phyloP scores from a whole-genome alignment of 2,888 invertebrate genomes.

The Xiphydria camelus region DNA sequence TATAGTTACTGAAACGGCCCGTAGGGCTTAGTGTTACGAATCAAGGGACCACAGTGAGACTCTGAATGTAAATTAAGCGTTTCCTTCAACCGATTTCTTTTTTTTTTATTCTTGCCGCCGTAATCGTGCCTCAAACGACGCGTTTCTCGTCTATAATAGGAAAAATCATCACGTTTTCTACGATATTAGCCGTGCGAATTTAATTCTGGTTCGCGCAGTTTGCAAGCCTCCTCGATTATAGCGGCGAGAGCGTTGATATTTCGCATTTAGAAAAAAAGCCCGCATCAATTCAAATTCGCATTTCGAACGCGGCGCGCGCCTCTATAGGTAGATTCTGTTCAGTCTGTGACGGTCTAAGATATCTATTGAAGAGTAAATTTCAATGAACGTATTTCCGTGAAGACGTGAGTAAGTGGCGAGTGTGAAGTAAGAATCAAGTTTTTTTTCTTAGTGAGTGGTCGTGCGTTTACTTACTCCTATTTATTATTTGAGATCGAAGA shows the following conservation, averaged over 20 bases:
- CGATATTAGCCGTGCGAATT: background rate
- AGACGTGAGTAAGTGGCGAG: slow-evolving; percentile 11
- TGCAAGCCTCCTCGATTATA: too few relatives aligned
- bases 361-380: slow-evolving; percentile 8
- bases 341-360: slow-evolving; percentile 12
- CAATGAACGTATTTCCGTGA: slow-evolving; percentile 4
- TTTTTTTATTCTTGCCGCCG: background rate
- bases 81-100: background rate
- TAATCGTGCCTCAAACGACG: background rate
- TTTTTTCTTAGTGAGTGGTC: slow-evolving; percentile 4
- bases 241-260: background rate
- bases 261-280: background rate
- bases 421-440: slow-evolving; percentile 12
- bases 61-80: slow-evolving; percentile 4
- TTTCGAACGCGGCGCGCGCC: background rate
- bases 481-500: slow-evolving; percentile 6
- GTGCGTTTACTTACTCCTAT: slow-evolving; percentile 3
- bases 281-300: slow-evolving; percentile 5
- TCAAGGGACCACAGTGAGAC: background rate
- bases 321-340: slow-evolving; percentile 6
- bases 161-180: slow-evolving; percentile 1
- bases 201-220: too few relatives aligned
- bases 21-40: background rate
- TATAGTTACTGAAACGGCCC: slow-evolving; percentile 12
- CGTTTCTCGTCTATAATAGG: background rate